These are phyloP conservation scores for Myotis davidii DNA, from an alignment of 2,113 vertebrate genomes.

Conservation along the genomic window DNA sequence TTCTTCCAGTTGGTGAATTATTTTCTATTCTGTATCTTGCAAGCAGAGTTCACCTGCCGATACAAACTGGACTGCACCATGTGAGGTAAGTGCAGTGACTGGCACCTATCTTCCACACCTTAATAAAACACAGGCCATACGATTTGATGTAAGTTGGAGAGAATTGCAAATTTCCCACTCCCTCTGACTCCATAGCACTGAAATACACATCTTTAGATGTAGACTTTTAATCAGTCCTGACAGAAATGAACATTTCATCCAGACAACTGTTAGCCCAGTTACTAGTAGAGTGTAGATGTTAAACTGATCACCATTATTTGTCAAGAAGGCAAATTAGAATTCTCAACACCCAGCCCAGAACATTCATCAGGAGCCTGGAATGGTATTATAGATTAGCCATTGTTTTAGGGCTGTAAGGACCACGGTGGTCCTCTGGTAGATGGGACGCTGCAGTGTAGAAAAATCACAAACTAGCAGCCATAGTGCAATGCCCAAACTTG, in stretches of 20 bases:
- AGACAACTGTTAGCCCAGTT: not conserved
- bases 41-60: not conserved
- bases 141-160: not conserved
- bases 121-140: constrained; percentile 42
- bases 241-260: not conserved
- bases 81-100: constrained; percentile 40
- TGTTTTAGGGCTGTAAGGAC: not conserved
- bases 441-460: not conserved
- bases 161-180: not conserved
- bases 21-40: not conserved
- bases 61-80: not conserved
- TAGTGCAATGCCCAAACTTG: not conserved
- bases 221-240: not conserved
- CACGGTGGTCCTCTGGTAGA: not conserved
- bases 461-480: not conserved
- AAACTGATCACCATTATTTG: not conserved
- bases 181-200: not conserved
- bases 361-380: not conserved
- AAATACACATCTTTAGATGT: not conserved
- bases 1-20: not conserved
- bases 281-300: not conserved
- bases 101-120: constrained; percentile 33
- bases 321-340: not conserved
- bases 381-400: not conserved
- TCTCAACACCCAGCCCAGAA: not conserved